Base-by-base conservation (phyloP, 2,888 invertebrate genomes). In the Galeruca laticollis region DNA sequence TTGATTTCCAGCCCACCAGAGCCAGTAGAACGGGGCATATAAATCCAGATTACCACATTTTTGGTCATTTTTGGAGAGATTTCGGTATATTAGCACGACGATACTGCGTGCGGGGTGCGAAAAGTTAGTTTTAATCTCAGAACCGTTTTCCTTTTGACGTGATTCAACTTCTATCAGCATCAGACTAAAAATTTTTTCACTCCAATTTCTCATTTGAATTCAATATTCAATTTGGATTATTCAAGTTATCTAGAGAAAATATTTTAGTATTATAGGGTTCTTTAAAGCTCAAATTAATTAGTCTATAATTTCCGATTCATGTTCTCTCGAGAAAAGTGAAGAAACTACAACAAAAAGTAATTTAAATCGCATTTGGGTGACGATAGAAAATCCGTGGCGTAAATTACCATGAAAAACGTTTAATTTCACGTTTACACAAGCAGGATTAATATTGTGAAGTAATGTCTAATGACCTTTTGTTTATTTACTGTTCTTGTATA, bases 311-410 rank as follows among this genome's bases (percentile, higher is more conserved):
- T 72, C 76, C 78, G 76, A 75, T 77, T 77, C 82, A 83, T 84
- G 82, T 26, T 88, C 88, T 56, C 88, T 94, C 94, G 93, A 93
- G 86, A 93, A 94, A 83, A 89, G 91, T 74, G 89, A 91, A 47
- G 93, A 93, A 82, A 95, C 95, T 86, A 88, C 93, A 79, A 95
- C 95, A 75, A 90, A 93, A 82, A 95, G 95, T 83, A 93, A 93
- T 85, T 89, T 96, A 87, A 94, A 92, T 86, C 95, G 96, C 88
- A 93, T 93, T 81, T 96, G 95, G 68, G 92, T 93, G 96, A 96
- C 87, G 94, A 96, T 87, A 94, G 94, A 79, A 95, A 95, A 88
- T 87, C 93, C 92, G 71, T 96, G 96, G 86, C 90, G 95, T 81
- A 94, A 95, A 88, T 26, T 88, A 94, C 94, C 93, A 93, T 86